These are phyloP conservation scores for Steatocranus sp. DNA, from an alignment of 2,797 vertebrate species.

Conservation along the genomic window DNA sequence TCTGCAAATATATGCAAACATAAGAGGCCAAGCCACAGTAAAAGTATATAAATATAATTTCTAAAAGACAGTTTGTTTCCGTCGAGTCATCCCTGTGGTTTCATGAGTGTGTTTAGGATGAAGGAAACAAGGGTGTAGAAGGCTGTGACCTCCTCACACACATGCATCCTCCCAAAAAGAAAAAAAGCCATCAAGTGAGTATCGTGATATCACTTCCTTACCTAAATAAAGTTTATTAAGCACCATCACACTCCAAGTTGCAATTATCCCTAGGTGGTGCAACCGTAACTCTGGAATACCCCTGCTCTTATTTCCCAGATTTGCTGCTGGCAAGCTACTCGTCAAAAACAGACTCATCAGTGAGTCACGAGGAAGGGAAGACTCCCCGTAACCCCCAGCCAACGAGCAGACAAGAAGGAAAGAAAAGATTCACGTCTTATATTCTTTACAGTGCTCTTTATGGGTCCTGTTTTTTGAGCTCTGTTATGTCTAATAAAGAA, in stretches of 20 bases:
- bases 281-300: slow-evolving; percentile 53
- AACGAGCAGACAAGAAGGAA: slow-evolving; percentile 13
- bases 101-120: neutral
- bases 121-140: slow-evolving; percentile 31
- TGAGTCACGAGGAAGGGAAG: slow-evolving; percentile 57
- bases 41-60: neutral
- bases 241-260: slow-evolving; percentile 12
- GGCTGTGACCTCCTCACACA: neutral
- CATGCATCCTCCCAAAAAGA: neutral
- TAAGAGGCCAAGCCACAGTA: neutral
- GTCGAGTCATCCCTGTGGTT: slow-evolving; percentile 19
- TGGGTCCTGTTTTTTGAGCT: slow-evolving; percentile 14
- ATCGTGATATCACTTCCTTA: slow-evolving; percentile 47
- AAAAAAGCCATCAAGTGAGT: slow-evolving; percentile 20
- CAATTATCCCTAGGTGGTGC: slow-evolving; percentile 54
- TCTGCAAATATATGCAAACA: neutral
- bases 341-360: slow-evolving; percentile 34
- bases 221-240: slow-evolving; percentile 38
- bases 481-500: slow-evolving; percentile 12
- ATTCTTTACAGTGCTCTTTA: slow-evolving; percentile 12
- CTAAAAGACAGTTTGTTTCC: neutral
- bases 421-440: neutral
- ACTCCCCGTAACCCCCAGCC: slow-evolving; percentile 47
- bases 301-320: slow-evolving; percentile 47
- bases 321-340: slow-evolving; percentile 24